phyloP scores from a whole-genome alignment of 2,113 vertebrate genomes.

The Hucho hucho region DNA sequence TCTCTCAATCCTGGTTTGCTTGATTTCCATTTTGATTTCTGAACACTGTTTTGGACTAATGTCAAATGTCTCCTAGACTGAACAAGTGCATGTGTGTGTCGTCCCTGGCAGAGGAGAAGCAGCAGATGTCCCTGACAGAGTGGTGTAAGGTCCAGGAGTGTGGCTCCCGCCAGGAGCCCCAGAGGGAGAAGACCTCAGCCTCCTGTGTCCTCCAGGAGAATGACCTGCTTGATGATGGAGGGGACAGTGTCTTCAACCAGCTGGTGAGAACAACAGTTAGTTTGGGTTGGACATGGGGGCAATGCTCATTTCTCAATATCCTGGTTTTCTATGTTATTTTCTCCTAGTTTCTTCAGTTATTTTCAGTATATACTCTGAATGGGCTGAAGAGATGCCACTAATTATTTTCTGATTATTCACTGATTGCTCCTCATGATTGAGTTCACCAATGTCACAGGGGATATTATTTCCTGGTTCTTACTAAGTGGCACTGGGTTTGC shows the following conservation, averaged over 20 bases:
- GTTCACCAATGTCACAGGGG: too few species aligned
- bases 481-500: too few species aligned
- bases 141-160: slow-evolving; percentile 80
- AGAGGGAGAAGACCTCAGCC: slow-evolving; percentile 58
- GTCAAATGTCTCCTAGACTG: neutral
- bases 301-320: neutral
- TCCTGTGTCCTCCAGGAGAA: slow-evolving; percentile 63
- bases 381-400: too few species aligned
- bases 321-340: too few species aligned
- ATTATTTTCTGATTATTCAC: too few species aligned
- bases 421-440: too few species aligned
- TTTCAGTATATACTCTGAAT: too few species aligned
- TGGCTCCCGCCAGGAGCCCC: slow-evolving; percentile 55
- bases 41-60: too few species aligned
- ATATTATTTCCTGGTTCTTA: neutral
- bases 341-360: too few species aligned
- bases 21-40: neutral
- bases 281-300: neutral
- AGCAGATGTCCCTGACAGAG: slow-evolving; percentile 80
- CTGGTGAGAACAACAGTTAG: slow-evolving; percentile 64
- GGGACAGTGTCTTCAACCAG: slow-evolving; percentile 73
- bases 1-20: neutral
- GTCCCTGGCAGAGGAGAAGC: slow-evolving; percentile 77
- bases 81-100: neutral
- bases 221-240: slow-evolving; percentile 67